These are phyloP conservation scores for Myzus persicae DNA, from an alignment of 1,140 invertebrate species.

Conservation along the genomic window DNA sequence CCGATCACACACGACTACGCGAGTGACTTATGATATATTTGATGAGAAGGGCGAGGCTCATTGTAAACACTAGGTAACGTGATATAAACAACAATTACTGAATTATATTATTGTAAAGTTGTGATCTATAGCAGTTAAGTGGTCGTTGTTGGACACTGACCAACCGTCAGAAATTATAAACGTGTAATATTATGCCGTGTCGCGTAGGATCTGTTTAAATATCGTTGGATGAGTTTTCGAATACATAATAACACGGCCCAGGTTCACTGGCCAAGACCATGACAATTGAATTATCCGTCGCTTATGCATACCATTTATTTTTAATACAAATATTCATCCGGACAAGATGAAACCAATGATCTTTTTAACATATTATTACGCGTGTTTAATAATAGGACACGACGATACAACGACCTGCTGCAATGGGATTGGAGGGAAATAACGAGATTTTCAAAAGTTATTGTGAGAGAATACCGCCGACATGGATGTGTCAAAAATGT, in stretches of 20 bases:
- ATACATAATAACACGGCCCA: not conserved
- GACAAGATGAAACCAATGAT: not conserved
- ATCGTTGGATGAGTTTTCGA: not conserved
- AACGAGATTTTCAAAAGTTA: constrained; percentile 17
- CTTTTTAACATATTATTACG: not conserved
- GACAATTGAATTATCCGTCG: constrained; percentile 51
- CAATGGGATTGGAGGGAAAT: not conserved
- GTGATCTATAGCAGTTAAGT: not conserved
- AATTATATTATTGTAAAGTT: constrained; percentile 21
- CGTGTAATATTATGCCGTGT: constrained; percentile 23
- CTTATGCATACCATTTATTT: constrained; percentile 33
- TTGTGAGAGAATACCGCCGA: not conserved
- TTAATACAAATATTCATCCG: not conserved
- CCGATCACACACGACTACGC: not conserved
- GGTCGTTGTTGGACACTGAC: not conserved
- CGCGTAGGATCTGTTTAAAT: constrained; percentile 35
- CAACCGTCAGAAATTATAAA: constrained; percentile 32
- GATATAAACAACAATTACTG: not conserved
- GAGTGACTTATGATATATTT: not conserved
- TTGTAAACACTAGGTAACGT: not conserved
- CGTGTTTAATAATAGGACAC: not conserved
- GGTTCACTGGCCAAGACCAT: constrained; percentile 50
- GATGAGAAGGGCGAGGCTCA: not conserved
- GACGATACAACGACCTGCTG: not conserved
- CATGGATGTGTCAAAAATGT: not conserved